phyloP scores from a whole-genome alignment of 2,797 vertebrate genomes.

The Rhynchonycteris naso region DNA sequence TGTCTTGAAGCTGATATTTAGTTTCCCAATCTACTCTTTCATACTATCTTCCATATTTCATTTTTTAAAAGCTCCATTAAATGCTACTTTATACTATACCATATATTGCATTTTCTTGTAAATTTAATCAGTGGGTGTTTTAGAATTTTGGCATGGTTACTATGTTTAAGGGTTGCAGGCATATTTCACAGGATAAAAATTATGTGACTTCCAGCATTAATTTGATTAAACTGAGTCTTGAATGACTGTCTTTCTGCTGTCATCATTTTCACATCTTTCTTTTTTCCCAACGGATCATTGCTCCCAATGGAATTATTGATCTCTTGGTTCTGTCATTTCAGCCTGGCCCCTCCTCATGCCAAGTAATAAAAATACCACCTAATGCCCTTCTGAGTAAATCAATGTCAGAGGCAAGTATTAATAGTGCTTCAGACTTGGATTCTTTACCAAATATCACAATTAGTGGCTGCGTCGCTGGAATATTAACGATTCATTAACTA shows the following conservation, averaged over 20 bases:
- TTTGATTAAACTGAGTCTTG: not conserved
- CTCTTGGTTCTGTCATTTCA: not conserved
- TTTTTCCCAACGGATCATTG: not conserved
- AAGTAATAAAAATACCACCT: not conserved
- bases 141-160: fast-evolving
- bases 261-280: not conserved
- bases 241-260: too few relatives aligned
- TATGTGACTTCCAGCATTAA: not conserved
- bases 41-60: not conserved
- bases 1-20: not conserved
- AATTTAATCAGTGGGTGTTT: not conserved
- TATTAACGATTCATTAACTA: not conserved
- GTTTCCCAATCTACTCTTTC: not conserved
- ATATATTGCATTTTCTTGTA: not conserved
- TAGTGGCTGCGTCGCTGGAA: not conserved
- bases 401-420: not conserved
- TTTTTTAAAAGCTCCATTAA: not conserved
- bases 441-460: not conserved
- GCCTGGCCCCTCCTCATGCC: not conserved
- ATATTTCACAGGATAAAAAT: not conserved
- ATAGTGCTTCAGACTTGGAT: not conserved
- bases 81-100: not conserved
- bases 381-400: not conserved
- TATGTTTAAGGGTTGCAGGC: not conserved
- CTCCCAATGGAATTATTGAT: not conserved